phyloP scores from a whole-genome alignment of 2,113 vertebrate species.

The Ptychochromis oligacanthus region DNA sequence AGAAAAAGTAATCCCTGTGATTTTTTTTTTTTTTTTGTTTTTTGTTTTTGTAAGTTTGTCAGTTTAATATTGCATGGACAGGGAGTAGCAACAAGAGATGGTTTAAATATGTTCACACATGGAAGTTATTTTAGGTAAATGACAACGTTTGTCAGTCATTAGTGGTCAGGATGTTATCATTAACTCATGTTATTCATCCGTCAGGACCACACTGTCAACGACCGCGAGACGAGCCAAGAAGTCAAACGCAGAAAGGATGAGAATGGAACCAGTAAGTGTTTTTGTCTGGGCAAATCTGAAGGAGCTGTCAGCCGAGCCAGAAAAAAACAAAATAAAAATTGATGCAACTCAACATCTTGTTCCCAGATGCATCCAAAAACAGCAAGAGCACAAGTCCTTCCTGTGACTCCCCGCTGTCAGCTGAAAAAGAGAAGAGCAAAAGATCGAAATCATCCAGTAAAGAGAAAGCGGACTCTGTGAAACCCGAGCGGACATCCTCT shows the following conservation, averaged over 20 bases:
- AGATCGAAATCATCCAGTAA: slow-evolving; percentile 95
- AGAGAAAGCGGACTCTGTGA: slow-evolving; percentile 93
- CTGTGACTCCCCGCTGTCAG: slow-evolving; percentile 90
- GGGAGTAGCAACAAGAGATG: neutral
- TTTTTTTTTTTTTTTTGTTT: neutral
- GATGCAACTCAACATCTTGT: neutral
- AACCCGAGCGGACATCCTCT: slow-evolving; percentile 92
- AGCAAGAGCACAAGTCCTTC: slow-evolving; percentile 95
- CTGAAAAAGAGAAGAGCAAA: slow-evolving; percentile 94
- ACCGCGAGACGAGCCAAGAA: slow-evolving; percentile 87
- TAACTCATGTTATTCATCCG: neutral
- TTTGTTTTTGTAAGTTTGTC: neutral
- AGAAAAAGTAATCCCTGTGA: neutral
- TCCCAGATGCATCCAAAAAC: slow-evolving; percentile 89
- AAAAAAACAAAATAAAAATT: neutral
- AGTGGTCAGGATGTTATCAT: neutral
- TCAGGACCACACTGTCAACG: slow-evolving; percentile 88
- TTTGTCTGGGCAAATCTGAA: neutral
- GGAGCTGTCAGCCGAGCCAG: neutral
- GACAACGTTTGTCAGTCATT: too few species aligned
- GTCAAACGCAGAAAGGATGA: slow-evolving; percentile 93
- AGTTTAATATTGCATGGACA: neutral
- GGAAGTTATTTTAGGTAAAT: neutral
- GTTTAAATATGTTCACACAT: neutral
- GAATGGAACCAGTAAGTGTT: slow-evolving; percentile 88